Evolutionary conservation across 2,888 invertebrate genomes (phyloP).

Genomic region (Conops quadrifasciatus): DNA sequence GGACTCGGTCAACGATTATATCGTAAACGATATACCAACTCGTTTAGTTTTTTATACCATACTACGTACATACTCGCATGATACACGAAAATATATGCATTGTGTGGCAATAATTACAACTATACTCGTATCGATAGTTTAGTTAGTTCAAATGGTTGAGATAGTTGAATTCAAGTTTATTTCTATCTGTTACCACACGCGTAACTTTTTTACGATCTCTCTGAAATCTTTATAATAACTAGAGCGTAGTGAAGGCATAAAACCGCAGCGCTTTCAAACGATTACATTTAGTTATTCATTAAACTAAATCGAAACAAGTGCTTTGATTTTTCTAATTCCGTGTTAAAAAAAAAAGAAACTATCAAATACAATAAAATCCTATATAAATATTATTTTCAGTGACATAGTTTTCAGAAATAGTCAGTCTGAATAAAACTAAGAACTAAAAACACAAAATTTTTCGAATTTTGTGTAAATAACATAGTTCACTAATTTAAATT

Average conservation of each 20-base stretch:
- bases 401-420: neutral
- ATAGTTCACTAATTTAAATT: too few relatives aligned
- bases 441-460: too few relatives aligned
- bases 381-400: neutral
- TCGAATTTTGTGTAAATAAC: too few relatives aligned
- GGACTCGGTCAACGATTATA: too few relatives aligned
- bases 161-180: neutral
- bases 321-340: neutral
- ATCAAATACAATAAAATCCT: conserved; percentile 2
- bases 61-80: too few relatives aligned
- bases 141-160: too few relatives aligned
- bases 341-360: neutral
- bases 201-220: conserved; percentile 20
- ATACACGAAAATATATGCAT: too few relatives aligned
- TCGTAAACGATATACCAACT: too few relatives aligned
- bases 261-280: conserved; percentile 27
- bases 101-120: too few relatives aligned
- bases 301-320: neutral
- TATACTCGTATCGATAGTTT: too few relatives aligned
- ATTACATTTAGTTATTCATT: conserved; percentile 20
- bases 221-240: neutral
- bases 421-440: too few relatives aligned
- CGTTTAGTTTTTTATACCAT: too few relatives aligned
- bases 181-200: neutral
- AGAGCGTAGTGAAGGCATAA: conserved; percentile 8